Conservation (phyloP, 2,888 invertebrate species). For the Microdon myrmicae region DNA sequence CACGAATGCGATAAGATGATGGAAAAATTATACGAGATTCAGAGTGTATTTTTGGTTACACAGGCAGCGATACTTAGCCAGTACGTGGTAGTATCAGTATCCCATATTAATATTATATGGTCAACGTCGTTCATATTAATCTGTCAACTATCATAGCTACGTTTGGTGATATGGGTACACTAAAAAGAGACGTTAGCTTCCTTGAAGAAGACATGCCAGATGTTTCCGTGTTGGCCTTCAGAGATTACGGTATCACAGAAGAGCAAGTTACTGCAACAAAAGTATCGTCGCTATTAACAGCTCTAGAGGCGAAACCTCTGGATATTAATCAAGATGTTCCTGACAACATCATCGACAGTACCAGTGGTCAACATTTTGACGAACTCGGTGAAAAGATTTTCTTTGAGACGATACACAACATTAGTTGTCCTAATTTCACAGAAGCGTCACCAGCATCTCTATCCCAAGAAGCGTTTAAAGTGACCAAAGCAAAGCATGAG, state of each 20-base stretch:
- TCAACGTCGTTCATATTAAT: too few relatives aligned
- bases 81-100: too few relatives aligned
- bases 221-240: constrained; percentile 12
- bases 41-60: too few relatives aligned
- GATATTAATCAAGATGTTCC: constrained; percentile 30
- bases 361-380: constrained; percentile 68
- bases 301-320: constrained; percentile 22
- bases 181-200: constrained; percentile 26
- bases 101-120: too few relatives aligned
- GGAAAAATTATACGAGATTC: too few relatives aligned
- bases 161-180: constrained; percentile 32
- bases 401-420: constrained; percentile 85
- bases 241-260: constrained; percentile 20
- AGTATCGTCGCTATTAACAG: constrained; percentile 21
- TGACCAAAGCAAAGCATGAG: constrained; percentile 80
- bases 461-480: constrained; percentile 80
- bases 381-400: constrained; percentile 86
- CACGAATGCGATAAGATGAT: too few relatives aligned
- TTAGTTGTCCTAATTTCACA: constrained; percentile 80
- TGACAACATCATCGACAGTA: constrained; percentile 36
- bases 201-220: constrained; percentile 38
- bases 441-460: constrained; percentile 77
- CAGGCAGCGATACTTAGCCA: too few relatives aligned
- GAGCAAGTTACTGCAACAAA: constrained; percentile 32
- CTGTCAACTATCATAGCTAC: too few relatives aligned